Evolutionary conservation across 2,797 vertebrate species (phyloP).

Genomic region (Coccyzus lansbergi): DNA sequence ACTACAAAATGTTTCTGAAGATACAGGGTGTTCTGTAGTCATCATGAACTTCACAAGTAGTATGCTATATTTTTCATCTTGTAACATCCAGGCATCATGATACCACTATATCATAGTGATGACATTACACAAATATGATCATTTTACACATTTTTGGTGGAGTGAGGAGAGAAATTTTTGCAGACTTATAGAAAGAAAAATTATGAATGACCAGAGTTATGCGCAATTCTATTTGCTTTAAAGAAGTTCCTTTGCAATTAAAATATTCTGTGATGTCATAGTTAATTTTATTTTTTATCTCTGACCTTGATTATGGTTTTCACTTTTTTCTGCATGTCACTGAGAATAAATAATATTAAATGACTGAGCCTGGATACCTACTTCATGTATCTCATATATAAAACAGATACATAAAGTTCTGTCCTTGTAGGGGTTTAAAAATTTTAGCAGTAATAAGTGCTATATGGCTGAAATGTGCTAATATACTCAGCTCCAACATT

Average conservation of each 20-base stretch:
- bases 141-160: background rate
- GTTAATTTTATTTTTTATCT: background rate
- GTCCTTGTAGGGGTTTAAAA: background rate
- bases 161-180: background rate
- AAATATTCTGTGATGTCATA: background rate
- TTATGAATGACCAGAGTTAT: background rate
- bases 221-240: background rate
- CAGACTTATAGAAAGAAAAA: background rate
- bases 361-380: background rate
- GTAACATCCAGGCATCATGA: background rate
- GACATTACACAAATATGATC: background rate
- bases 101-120: background rate
- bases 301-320: background rate
- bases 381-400: background rate
- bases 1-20: background rate
- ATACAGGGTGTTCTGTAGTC: background rate
- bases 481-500: accelerated
- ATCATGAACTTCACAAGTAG: background rate
- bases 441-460: background rate
- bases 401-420: background rate
- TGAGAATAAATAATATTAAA: background rate
- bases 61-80: background rate
- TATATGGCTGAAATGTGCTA: background rate
- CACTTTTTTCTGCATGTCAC: background rate
- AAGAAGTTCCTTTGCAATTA: background rate